These are phyloP conservation scores for Tetramorium parvispinum DNA, from an alignment of 1,140 invertebrate species.

Conservation along the genomic window DNA sequence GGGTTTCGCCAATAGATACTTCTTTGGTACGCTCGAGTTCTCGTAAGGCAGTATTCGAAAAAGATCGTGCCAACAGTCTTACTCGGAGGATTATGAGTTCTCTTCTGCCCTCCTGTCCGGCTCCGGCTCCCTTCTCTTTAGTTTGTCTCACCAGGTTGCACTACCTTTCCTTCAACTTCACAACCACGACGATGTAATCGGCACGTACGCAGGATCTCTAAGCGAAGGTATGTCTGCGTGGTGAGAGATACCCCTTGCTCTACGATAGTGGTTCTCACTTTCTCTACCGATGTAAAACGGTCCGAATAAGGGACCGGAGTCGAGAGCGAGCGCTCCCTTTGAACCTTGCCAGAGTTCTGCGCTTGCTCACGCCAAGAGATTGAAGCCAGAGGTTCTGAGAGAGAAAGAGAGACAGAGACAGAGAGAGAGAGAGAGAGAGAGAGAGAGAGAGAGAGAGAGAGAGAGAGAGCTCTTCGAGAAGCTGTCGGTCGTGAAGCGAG, in stretches of 20 bases:
- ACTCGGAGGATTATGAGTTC: slow-evolving; percentile 74
- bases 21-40: slow-evolving; percentile 46
- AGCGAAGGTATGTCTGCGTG: not conserved
- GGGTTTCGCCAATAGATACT: slow-evolving; percentile 28
- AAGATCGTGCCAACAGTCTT: slow-evolving; percentile 75
- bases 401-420: slow-evolving; percentile 25
- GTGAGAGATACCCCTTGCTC: slow-evolving; percentile 37
- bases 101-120: not conserved
- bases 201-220: slow-evolving; percentile 3
- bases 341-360: slow-evolving; percentile 40
- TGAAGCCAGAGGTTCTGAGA: slow-evolving; percentile 68
- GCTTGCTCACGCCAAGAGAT: not conserved
- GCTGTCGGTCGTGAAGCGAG: not conserved
- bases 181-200: not conserved
- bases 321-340: slow-evolving; percentile 46
- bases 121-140: not conserved
- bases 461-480: not conserved
- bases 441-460: slow-evolving; percentile 32
- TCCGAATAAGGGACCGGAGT: slow-evolving; percentile 8
- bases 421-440: slow-evolving; percentile 58
- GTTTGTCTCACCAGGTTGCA: not conserved
- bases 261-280: slow-evolving; percentile 12
- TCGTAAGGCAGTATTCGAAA: slow-evolving; percentile 67
- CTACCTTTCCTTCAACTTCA: not conserved
- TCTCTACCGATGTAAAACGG: not conserved